These are phyloP conservation scores for Sisor rabdophorus DNA, from an alignment of 2,113 vertebrate genomes.

Conservation along the genomic window DNA sequence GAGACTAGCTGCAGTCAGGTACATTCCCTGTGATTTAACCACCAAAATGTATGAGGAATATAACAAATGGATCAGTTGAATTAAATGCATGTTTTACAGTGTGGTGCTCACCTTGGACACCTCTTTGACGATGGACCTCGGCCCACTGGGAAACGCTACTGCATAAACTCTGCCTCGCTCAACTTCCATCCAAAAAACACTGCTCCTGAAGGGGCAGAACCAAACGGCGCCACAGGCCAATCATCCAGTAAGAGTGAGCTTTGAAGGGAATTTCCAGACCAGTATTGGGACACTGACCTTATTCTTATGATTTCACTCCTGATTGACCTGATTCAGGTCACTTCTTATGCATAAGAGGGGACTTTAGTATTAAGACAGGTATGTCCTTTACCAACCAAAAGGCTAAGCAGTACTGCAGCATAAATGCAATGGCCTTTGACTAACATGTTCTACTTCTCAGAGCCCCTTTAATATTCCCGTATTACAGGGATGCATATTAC, in stretches of 20 bases:
- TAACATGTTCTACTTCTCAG: slow-evolving; percentile 1
- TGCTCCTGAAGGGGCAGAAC: background rate
- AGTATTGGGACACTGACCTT: slow-evolving; percentile 10
- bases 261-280: slow-evolving; percentile 19
- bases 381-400: slow-evolving; percentile 3
- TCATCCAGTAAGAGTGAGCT: slow-evolving; percentile 25
- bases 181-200: slow-evolving; percentile 55
- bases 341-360: slow-evolving; percentile 16
- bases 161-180: slow-evolving; percentile 92
- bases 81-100: slow-evolving; percentile 70
- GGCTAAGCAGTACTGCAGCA: slow-evolving; percentile 15
- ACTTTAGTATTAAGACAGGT: slow-evolving; percentile 22
- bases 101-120: slow-evolving; percentile 93
- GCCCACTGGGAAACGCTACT: slow-evolving; percentile 92
- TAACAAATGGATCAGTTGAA: background rate
- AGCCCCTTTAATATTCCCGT: slow-evolving; percentile 2
- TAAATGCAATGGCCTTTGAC: slow-evolving; percentile 29
- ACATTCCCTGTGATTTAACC: slow-evolving; percentile 35
- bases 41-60: background rate
- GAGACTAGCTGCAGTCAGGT: slow-evolving; percentile 94
- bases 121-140: slow-evolving; percentile 93
- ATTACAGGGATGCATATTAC: slow-evolving; percentile 13
- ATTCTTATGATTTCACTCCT: slow-evolving; percentile 23
- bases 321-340: slow-evolving; percentile 12
- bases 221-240: slow-evolving; percentile 20